A percentile compares a stretch with the other conserved stretches of the same genome.
phyloP scores from a whole-genome alignment of 2,797 vertebrate species.

The Bradypus variegatus region DNA sequence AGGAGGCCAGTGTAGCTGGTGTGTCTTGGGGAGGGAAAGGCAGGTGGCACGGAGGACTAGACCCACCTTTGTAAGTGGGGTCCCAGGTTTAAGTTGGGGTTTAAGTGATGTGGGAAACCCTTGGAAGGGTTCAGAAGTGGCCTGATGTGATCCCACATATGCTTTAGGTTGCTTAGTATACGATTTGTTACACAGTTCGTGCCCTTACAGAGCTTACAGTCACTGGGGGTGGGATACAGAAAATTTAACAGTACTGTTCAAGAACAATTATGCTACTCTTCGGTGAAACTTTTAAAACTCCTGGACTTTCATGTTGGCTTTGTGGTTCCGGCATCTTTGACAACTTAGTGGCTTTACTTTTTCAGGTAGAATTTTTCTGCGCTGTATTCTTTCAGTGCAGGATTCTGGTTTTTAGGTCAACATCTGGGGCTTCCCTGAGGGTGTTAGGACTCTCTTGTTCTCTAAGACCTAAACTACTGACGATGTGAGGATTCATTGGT shows the following conservation, averaged over 20 bases:
- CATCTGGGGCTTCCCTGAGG: neutral
- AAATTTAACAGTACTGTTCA: neutral
- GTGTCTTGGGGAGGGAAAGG: neutral
- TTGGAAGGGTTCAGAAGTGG: neutral
- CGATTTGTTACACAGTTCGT: neutral
- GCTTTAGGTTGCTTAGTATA: neutral
- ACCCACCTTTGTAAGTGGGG: neutral
- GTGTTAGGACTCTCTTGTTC: neutral
- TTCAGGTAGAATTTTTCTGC: neutral
- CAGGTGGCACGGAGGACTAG: too few relatives aligned
- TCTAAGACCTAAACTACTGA: neutral
- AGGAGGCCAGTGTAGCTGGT: neutral
- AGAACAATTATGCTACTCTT: neutral
- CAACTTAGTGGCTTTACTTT: neutral
- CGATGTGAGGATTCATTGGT: neutral
- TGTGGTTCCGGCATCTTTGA: neutral
- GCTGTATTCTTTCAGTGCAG: neutral
- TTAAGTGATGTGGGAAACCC: neutral
- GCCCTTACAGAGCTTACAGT: neutral
- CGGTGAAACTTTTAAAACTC: neutral
- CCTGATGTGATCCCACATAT: rapidly evolving
- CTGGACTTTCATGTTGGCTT: neutral
- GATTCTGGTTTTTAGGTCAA: neutral
- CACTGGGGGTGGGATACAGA: neutral
- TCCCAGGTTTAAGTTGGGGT: neutral